A percentile compares a stretch with the other conserved stretches of the same genome.
Conservation (phyloP, 2,888 invertebrate species). For the Sinelater perroti region DNA sequence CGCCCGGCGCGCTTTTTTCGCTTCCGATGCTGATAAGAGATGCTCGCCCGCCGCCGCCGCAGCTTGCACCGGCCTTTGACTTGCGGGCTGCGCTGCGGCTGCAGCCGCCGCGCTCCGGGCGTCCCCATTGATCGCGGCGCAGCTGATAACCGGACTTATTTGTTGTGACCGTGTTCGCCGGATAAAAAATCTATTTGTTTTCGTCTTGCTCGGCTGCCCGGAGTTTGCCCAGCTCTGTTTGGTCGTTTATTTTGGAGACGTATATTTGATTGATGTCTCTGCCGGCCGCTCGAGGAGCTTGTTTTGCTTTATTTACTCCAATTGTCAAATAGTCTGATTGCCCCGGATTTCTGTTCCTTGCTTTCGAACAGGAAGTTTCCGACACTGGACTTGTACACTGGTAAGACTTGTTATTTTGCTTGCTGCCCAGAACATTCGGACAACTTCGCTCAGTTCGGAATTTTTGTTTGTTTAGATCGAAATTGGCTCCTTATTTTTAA, state of each 20-base stretch:
- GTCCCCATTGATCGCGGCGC: constrained; percentile 43
- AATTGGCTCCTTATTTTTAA: too few species aligned
- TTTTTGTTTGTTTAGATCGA: too few species aligned
- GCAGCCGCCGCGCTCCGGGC: constrained; percentile 21
- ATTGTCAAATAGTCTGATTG: constrained; percentile 27
- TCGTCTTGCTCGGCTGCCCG: constrained; percentile 31
- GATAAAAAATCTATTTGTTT: constrained; percentile 37
- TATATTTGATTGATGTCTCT: constrained; percentile 30
- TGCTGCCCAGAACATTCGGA: too few species aligned
- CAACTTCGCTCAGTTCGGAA: too few species aligned
- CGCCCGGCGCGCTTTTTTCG: constrained; percentile 1
- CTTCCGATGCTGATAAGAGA: constrained; percentile 18
- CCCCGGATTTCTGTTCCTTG: background rate
- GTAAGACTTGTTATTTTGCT: too few species aligned
- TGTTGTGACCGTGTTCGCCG: constrained; percentile 36
- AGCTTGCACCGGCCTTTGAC: too few species aligned
- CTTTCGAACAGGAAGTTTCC: background rate
- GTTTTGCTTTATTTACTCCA: constrained; percentile 29
- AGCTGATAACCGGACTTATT: constrained; percentile 46
- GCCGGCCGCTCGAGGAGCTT: constrained; percentile 16
- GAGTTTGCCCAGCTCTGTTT: constrained; percentile 30
- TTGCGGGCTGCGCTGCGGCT: constrained; percentile 13
- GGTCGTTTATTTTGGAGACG: constrained; percentile 35
- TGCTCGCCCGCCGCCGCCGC: too few species aligned
- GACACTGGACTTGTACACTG: too few species aligned